A percentile compares a stretch with the other conserved stretches of the same genome.
These are phyloP conservation scores for Apoda limacodes DNA, from an alignment of 2,888 invertebrate genomes.

Conservation along the genomic window DNA sequence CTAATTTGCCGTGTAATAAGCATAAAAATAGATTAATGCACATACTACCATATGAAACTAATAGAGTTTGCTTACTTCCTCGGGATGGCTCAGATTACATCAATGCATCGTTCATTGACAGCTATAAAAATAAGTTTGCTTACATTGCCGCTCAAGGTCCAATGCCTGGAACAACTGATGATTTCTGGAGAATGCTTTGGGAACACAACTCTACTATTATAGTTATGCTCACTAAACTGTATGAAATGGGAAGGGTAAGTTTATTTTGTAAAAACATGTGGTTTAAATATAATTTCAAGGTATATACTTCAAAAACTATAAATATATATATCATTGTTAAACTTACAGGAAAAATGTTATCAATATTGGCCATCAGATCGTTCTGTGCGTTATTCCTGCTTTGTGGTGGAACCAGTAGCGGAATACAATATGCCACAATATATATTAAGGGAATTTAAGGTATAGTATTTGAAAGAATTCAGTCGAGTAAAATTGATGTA, in stretches of 20 bases:
- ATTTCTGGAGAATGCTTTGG: conserved; percentile 99
- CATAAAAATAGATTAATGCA: conserved; percentile 98
- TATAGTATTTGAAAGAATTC: too few species aligned
- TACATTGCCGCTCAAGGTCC: conserved; percentile 99
- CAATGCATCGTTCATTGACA: conserved; percentile 98
- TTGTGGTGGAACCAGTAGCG: conserved; percentile 98
- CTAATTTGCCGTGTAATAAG: conserved; percentile 96
- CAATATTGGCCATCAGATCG: conserved; percentile 99
- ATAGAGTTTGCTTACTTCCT: conserved; percentile 92
- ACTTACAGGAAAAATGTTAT: conserved; percentile 93
- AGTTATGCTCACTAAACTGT: conserved; percentile 97
- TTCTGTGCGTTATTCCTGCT: conserved; percentile 96
- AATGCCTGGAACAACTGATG: conserved; percentile 94
- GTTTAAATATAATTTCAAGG: conserved; percentile 4
- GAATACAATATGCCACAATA: conserved; percentile 99
- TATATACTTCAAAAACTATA: conserved; percentile 1
- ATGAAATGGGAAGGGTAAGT: conserved; percentile 96
- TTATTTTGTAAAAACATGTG: not conserved
- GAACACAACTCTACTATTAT: conserved; percentile 99
- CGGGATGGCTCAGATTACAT: conserved; percentile 98
- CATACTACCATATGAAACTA: conserved; percentile 97
- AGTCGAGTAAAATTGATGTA: too few species aligned
- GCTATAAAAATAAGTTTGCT: conserved; percentile 91
- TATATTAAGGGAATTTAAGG: conserved; percentile 97
- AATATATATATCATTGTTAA: conserved; percentile 10